These are phyloP conservation scores for Scylla paramamosain DNA, from an alignment of 1,140 invertebrate genomes.

Conservation along the genomic window DNA sequence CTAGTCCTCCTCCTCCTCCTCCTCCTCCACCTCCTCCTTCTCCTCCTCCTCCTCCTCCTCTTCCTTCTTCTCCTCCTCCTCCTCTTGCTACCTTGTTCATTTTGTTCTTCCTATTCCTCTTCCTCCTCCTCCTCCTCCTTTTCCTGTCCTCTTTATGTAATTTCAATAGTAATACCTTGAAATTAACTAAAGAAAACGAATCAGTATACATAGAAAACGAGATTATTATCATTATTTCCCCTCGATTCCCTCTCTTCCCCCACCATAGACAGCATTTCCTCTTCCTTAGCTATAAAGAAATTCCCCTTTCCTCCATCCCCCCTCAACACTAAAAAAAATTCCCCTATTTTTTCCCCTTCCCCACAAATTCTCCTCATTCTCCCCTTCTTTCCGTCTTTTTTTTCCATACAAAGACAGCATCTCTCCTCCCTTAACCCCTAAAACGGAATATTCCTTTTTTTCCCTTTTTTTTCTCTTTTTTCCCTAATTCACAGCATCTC, in stretches of 20 bases:
- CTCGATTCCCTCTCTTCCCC: neutral
- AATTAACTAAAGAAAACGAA: neutral
- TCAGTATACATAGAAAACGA: neutral
- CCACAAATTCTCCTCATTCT: neutral
- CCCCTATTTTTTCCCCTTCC: neutral
- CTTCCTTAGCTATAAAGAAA: neutral
- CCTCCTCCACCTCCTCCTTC: neutral
- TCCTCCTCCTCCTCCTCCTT: neutral
- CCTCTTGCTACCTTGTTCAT: too few relatives aligned
- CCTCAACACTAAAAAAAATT: neutral
- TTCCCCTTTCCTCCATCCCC: neutral
- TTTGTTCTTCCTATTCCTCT: neutral
- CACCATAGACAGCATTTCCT: neutral
- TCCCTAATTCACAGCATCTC: neutral
- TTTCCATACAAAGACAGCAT: too few relatives aligned
- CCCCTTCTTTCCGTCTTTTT: too few relatives aligned
- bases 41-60: neutral
- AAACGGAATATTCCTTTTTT: neutral
- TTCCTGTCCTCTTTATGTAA: neutral
- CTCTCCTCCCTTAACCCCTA: neutral
- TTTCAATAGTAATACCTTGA: neutral
- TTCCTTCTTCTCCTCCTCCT: neutral
- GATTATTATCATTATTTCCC: neutral
- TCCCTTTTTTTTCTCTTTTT: neutral
- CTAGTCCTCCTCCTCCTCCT: too few relatives aligned